Base-by-base conservation (phyloP, 2,113 vertebrate species). In the Narcine bancroftii region DNA sequence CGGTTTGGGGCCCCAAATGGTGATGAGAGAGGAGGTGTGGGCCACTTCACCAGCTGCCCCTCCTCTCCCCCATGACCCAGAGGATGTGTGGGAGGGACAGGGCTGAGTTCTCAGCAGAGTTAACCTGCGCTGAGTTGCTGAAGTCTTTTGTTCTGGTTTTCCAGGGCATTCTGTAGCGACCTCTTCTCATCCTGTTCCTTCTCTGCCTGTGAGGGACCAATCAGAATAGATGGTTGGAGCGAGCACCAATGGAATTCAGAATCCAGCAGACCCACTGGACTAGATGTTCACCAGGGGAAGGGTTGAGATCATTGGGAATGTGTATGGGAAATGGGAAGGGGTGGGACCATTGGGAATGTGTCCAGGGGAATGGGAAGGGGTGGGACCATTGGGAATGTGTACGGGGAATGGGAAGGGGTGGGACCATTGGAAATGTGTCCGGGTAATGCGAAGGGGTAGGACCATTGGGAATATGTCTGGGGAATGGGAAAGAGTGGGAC, bases 41-140 rank as follows among this genome's bases (percentile, higher is more conserved):
- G 15, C n/a, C n/a, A n/a, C n/a, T n/a, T n/a, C n/a, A n/a, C n/a
- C n/a, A n/a, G n/a, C n/a, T n/a, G n/a, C n/a, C n/a, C n/a, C n/a
- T n/a, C n/a, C n/a, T n/a, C n/a, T n/a, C n/a, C n/a, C n/a, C n/a
- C n/a, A n/a, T n/a, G n/a, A 60, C 9, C 15, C 9, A 15, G 56
- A 60, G 15, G 15, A 15, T 0, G n/a, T 75, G 72, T 36, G n/a
- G 3, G 29, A 75, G 72, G n/a, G 29, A 75, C 29, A 11, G 7
- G 11, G 72, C 72, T 75, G 72, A 7, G 56, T 60, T n/a, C n/a
- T 71, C 69, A 71, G 9, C 17, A 24, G 29, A 71, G 29, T 71
- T 94, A 92, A 96, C 97, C 96, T 94, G 94, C 94, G 93, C 96
- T 96, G 65, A 97, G 94, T 93, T 96, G 96, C 92, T 94, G 95